Evolutionary conservation across 1,140 invertebrate species (phyloP).

Genomic region (Drosophila pseudoobscura): DNA sequence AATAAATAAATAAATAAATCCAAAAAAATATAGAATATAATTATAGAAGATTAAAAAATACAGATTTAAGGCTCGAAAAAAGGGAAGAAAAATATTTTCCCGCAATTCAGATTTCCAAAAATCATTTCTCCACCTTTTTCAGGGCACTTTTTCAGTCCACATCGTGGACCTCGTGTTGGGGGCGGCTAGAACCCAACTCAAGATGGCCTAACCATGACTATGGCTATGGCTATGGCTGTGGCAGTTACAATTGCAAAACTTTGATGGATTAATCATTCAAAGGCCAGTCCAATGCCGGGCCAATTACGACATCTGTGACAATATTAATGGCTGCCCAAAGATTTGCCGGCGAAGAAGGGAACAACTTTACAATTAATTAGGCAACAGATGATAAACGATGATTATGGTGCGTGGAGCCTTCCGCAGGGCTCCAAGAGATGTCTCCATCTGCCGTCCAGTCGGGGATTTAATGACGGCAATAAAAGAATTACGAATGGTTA

Average conservation of each 20-base stretch:
- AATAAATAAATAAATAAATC: too few species aligned
- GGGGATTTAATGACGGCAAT: slow-evolving; percentile 68
- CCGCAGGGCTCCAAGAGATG: slow-evolving; percentile 34
- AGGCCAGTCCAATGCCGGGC: not conserved
- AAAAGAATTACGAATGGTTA: slow-evolving; percentile 54
- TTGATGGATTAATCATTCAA: slow-evolving; percentile 69
- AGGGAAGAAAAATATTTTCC: too few species aligned
- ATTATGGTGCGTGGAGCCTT: slow-evolving; percentile 53
- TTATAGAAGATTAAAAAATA: too few species aligned
- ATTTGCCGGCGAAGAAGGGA: slow-evolving; percentile 12
- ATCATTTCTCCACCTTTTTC: not conserved
- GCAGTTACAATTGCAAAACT: slow-evolving; percentile 58
- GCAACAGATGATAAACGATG: slow-evolving; percentile 72
- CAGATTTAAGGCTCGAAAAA: too few species aligned
- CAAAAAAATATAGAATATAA: too few species aligned
- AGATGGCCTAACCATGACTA: not conserved
- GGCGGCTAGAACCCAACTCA: not conserved
- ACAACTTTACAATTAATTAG: slow-evolving; percentile 80
- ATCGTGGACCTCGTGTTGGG: not conserved
- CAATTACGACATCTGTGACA: slow-evolving; percentile 73
- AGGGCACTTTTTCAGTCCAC: not conserved
- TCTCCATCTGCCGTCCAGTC: slow-evolving; percentile 55
- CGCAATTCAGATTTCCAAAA: not conserved
- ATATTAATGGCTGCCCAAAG: slow-evolving; percentile 68
- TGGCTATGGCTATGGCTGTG: not conserved